Conservation (phyloP, 2,113 vertebrate genomes). For the Struthidea cinerea region DNA sequence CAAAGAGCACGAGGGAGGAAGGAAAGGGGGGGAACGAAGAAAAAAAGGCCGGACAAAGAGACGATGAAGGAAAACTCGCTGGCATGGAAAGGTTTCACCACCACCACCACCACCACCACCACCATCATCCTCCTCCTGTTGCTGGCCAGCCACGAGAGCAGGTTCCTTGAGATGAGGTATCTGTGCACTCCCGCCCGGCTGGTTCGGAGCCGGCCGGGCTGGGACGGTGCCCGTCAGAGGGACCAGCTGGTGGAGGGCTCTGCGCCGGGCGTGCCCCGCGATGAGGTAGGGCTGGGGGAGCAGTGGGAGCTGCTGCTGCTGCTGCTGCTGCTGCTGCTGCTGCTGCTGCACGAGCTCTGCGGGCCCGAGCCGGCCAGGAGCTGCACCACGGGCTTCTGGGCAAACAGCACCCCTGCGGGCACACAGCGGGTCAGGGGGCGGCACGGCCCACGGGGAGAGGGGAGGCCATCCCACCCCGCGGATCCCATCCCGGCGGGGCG, state of each 20-base stretch:
- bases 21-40: not conserved
- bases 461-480: fast-evolving
- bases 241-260: constrained; percentile 85
- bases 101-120: not conserved
- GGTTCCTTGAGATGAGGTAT: constrained; percentile 73
- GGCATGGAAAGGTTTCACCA: not conserved
- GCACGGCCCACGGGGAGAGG: fast-evolving
- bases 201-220: not conserved
- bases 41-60: constrained; percentile 39
- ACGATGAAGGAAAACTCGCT: constrained; percentile 16
- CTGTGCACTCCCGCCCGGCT: not conserved
- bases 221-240: constrained; percentile 61
- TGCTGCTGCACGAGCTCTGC: constrained; percentile 68
- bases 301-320: constrained; percentile 74
- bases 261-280: constrained; percentile 73
- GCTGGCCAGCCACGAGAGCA: constrained; percentile 27
- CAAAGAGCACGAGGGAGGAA: not conserved
- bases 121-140: not conserved
- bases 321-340: constrained; percentile 67
- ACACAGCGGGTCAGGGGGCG: fast-evolving
- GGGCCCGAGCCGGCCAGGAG: constrained; percentile 73
- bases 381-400: constrained; percentile 79
- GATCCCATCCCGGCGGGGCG: not conserved
- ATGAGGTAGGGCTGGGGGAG: constrained; percentile 79
- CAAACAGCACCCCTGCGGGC: constrained; percentile 76